Evolutionary conservation across 92 coral and sea anemone species (phyloP).

Genomic region (Phenganax stokvisi): DNA sequence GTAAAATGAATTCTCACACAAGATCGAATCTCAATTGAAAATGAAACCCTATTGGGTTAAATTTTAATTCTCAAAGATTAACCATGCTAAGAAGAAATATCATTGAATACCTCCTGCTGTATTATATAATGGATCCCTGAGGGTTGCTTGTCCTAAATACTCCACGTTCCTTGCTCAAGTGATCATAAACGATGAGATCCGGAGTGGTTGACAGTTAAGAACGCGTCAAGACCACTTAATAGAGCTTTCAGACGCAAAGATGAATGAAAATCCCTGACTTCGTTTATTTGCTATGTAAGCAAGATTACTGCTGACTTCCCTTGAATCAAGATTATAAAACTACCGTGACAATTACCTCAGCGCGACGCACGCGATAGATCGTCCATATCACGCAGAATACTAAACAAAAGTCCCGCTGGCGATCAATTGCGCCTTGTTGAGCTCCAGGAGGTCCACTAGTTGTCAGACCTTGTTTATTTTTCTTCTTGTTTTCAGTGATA

Average conservation of each 20-base stretch:
- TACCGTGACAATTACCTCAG: neutral
- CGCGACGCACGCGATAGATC: neutral
- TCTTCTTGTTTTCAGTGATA: conserved; percentile 36
- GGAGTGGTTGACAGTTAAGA: neutral
- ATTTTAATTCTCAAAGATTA: neutral
- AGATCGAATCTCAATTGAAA: neutral
- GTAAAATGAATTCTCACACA: no score
- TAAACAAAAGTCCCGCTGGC: conserved; percentile 5
- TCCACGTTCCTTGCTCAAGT: conserved; percentile 8
- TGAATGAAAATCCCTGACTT: neutral
- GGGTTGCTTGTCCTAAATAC: neutral
- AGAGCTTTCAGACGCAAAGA: neutral
- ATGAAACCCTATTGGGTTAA: neutral
- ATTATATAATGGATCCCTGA: neutral
- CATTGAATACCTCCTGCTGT: neutral
- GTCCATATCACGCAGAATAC: conserved; percentile 30
- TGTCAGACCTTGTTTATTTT: conserved; percentile 38
- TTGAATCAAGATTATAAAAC: neutral
- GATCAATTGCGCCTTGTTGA: neutral
- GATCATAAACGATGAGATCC: conserved; percentile 15
- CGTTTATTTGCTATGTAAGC: neutral
- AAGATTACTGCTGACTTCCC: neutral
- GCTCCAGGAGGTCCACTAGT: conserved; percentile 24
- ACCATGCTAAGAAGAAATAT: neutral
- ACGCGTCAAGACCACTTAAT: conserved; percentile 22